Evolutionary conservation across 2,797 vertebrate genomes (phyloP), one percentile per base, ranked within the genome.

Genomic region (Brachyalestes nurse): DNA sequence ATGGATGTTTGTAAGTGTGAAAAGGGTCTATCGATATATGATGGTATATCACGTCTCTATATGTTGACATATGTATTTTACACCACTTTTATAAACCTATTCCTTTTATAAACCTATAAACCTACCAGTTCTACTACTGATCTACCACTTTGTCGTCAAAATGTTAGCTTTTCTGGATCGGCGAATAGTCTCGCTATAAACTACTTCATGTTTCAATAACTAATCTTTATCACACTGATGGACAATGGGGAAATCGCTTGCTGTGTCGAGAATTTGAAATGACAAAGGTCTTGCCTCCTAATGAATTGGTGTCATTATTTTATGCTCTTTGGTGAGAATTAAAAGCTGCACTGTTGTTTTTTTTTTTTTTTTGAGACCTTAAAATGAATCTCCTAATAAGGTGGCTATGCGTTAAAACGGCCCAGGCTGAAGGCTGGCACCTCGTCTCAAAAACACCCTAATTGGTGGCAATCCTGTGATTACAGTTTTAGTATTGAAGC

Each of bases 401-500:
- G 57, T 53, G 69, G 40, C 65, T 13, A 8, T 47, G 34, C 19
- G 65, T 28, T 42, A 19, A 65, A 81, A 70, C 34, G 28, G 4
- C 58, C 0, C 42, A 67, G 28, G 14, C 38, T 49, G 10, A 79
- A 70, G 28, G n/a, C 40, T 60, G 57, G 55, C 40, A 64, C 16
- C 47, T 60, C 13, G 58, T 47, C 17, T 51, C 12, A 62, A 34
- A 28, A 81, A 78, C 23, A 5, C 40, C 7, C 65, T 73, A 60
- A 78, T 67, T 78, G 23, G 64, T 69, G 28, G 28, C 16, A 40
- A 6, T 64, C 49, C 7, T 58, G 42, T 55, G 65, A 72, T 65
- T 75, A 49, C 21, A 23, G 69, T 79, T 17, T 57, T 73, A 34
- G 42, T 57, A 73, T 64, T 82, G 40, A 78, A 76, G 77, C 51